Evolutionary conservation across 64 coral and sea anemone genomes (phyloP).

Genomic region (Acropora yongei): DNA sequence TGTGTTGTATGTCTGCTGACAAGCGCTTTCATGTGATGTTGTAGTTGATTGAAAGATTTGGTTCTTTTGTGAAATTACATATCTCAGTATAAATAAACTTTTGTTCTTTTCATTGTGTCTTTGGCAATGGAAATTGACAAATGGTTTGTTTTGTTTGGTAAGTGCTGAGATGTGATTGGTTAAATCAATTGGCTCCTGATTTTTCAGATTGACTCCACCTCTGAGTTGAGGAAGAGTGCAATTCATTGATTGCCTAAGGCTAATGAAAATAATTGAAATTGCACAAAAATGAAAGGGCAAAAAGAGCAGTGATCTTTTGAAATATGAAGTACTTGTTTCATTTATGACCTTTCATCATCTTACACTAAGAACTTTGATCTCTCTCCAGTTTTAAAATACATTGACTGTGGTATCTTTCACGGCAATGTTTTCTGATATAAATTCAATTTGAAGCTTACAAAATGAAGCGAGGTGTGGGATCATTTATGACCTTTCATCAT

Average conservation of each 20-base stretch:
- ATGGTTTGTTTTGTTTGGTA: neutral
- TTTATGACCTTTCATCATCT: too few species aligned
- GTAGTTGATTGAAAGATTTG: neutral
- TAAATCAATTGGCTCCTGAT: neutral
- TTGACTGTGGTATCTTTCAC: too few species aligned
- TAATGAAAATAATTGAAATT: neutral
- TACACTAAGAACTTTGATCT: too few species aligned
- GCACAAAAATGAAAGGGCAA: neutral
- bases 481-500: too few species aligned
- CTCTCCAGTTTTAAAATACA: too few species aligned
- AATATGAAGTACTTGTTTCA: too few species aligned
- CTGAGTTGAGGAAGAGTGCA: neutral
- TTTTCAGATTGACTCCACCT: neutral
- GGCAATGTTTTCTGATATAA: too few species aligned
- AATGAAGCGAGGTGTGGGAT: too few species aligned
- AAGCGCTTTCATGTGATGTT: neutral
- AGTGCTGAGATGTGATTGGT: constrained; percentile 24
- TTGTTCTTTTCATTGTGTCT: neutral
- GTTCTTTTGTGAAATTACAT: neutral
- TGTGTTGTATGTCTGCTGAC: neutral
- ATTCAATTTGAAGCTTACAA: too few species aligned
- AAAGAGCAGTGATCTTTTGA: neutral
- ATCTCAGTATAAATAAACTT: neutral
- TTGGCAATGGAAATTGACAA: neutral
- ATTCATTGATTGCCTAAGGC: neutral